Evolutionary conservation across 2,113 vertebrate species (phyloP), one percentile per base, ranked within the genome.

Genomic region (Corydoras sp.): DNA sequence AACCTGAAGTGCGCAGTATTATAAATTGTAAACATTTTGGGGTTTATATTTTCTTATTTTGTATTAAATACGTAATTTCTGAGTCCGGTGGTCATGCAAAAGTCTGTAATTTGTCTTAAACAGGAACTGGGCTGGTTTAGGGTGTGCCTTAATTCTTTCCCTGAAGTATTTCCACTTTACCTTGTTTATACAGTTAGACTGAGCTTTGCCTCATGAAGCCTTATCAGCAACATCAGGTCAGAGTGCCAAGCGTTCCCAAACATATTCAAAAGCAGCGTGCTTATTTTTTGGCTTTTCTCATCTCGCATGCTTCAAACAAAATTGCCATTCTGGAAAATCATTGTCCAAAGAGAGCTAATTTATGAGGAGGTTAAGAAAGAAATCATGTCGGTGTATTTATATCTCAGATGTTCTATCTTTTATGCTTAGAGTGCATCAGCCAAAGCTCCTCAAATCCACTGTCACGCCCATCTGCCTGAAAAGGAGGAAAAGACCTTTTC

Each of bases 311-410:
- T 56, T 24, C 18, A 24, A 51, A 32, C 51, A 53, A 49, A 50
- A 29, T 30, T 30, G 6, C 49, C 11, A 55, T 30, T 13, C 10
- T 69, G 68, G 73, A 78, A 79, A 83, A 53, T 10, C 71, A 58
- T 69, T 62, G 35, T 76, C 71, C 71, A 78, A 76, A 58, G 72
- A 76, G 77, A 58, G 60, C 62, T 74, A 71, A 76, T 61, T 83
- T 80, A 77, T 62, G 60, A 81, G 71, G 75, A 14, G 83, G 79
- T 79, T 80, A 82, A 79, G 81, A 83, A 79, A 76, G 80, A 83
- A 75, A 88, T 87, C 81, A 69, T 72, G 75, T 77, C 70, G 56
- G 77, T 76, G 81, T 90, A 89, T 89, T 87, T 87, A 83, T 88
- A 88, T 83, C 84, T 78, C 69, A 74, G 77, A 82, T 80, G 82